Base-by-base conservation (phyloP, 2,113 vertebrate species). In the Connochaetes taurinus region DNA sequence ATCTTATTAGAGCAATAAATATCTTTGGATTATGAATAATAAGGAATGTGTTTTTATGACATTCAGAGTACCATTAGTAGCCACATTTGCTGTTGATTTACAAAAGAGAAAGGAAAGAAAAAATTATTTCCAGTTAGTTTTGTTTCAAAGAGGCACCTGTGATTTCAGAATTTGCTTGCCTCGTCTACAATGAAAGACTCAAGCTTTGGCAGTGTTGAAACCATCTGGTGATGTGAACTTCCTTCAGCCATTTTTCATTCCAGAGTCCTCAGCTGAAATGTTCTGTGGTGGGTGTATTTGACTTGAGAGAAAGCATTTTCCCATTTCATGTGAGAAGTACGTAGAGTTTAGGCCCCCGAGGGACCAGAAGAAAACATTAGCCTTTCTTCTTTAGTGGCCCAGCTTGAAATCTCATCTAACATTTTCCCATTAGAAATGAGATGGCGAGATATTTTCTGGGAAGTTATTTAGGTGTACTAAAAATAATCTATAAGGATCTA, bases 401-500 rank as follows among this genome's bases (percentile, higher is more conserved):
- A 45, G 80, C 94, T 88, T 89, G 95, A 98, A 97, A 96, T 96
- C 96, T 91, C 92, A 47, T 97, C 91, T 97, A 91, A 96, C 62
- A 71, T 96, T 96, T 98, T 97, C 89, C 93, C 94, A 97, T 97
- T 97, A 97, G 96, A 94, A 97, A 97, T 94, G 97, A 98, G 94
- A 96, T 93, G 53, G 93, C 1, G 6, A 95, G 96, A 95, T 97
- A 91, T 91, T 98, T 98, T 98, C 97, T 97, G 97, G 94, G 96
- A 98, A 98, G 95, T 97, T 93, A 97, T 95, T 98, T 98, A 97
- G 95, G 89, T 96, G 94, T 78, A 97, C 97, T 96, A 95, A 97
- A 74, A 97, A 87, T 96, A 98, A 98, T 98, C 97, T 98, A 98
- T 98, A 97, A 93, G 86, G 89, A 92, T 97, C 96, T 97, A 98